Conservation (phyloP, 1,140 invertebrate genomes). For the Papilio machaon region DNA sequence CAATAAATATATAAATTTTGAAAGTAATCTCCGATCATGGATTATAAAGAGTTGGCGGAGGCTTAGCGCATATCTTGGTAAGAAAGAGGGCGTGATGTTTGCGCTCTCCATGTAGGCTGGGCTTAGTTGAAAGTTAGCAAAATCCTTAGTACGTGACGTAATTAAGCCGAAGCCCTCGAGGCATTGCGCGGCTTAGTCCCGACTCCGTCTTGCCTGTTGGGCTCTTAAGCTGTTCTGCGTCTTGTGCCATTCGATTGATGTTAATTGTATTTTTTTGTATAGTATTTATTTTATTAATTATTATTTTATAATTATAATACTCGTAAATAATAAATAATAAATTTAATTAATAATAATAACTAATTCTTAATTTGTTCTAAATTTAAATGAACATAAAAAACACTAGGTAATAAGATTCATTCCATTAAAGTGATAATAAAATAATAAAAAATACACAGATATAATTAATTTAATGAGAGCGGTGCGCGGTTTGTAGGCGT, state of each 20-base stretch:
- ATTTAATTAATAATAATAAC: no score
- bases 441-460: conserved; percentile 20
- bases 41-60: conserved; percentile 60
- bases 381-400: background rate
- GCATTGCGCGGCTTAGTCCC: conserved; percentile 54
- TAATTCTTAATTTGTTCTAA: background rate
- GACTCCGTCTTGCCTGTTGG: conserved; percentile 41
- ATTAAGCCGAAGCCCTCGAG: conserved; percentile 62
- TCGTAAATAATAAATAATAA: no score
- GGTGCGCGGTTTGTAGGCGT: conserved; percentile 25
- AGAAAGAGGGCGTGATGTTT: conserved; percentile 61
- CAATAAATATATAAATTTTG: conserved; percentile 33
- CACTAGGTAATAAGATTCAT: conserved; percentile 5
- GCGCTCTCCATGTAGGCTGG: conserved; percentile 56
- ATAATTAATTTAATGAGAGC: conserved; percentile 29
- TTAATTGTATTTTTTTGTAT: conserved; percentile 13
- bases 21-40: conserved; percentile 48
- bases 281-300: no score
- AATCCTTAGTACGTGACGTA: conserved; percentile 74
- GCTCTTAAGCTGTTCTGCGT: conserved; percentile 21
- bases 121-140: conserved; percentile 75
- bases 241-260: conserved; percentile 10
- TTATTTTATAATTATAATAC: no score
- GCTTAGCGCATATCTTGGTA: conserved; percentile 67
- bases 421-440: conserved; percentile 3